These are phyloP conservation scores for Chiloscyllium punctatum DNA, from an alignment of 2,797 vertebrate species.

Conservation along the genomic window DNA sequence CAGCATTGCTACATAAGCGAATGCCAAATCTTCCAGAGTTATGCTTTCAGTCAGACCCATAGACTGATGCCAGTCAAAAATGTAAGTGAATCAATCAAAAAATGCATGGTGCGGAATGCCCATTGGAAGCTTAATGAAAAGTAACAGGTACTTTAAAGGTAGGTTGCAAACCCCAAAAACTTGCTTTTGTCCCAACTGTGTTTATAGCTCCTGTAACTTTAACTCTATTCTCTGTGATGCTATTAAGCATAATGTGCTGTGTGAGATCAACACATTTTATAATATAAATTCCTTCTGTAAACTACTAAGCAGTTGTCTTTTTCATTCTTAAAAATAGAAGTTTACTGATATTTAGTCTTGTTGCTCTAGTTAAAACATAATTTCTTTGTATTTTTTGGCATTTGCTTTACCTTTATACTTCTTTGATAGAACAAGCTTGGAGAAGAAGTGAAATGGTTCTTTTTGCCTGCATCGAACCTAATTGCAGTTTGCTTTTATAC, in stretches of 20 bases:
- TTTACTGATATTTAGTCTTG: background rate
- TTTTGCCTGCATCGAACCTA: background rate
- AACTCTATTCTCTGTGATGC: background rate
- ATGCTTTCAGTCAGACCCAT: background rate
- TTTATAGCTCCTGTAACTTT: background rate
- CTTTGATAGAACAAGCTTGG: background rate
- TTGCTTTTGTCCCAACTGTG: background rate
- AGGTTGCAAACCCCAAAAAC: background rate
- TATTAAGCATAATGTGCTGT: background rate
- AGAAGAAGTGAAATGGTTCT: background rate
- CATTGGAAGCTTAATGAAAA: background rate
- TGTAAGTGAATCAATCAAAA: background rate
- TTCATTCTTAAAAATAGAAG: background rate
- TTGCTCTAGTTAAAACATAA: background rate
- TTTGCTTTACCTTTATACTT: constrained; percentile 17
- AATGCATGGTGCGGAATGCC: background rate
- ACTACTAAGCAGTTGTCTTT: background rate
- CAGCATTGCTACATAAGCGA: background rate
- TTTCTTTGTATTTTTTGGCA: background rate
- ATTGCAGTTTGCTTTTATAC: background rate
- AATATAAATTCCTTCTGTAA: background rate
- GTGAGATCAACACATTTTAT: background rate
- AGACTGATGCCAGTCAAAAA: background rate
- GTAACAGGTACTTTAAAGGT: background rate
- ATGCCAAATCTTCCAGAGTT: background rate